A percentile compares a stretch with the other conserved stretches of the same genome.
phyloP scores from a whole-genome alignment of 2,113 vertebrate species.

The Zapornia atra region DNA sequence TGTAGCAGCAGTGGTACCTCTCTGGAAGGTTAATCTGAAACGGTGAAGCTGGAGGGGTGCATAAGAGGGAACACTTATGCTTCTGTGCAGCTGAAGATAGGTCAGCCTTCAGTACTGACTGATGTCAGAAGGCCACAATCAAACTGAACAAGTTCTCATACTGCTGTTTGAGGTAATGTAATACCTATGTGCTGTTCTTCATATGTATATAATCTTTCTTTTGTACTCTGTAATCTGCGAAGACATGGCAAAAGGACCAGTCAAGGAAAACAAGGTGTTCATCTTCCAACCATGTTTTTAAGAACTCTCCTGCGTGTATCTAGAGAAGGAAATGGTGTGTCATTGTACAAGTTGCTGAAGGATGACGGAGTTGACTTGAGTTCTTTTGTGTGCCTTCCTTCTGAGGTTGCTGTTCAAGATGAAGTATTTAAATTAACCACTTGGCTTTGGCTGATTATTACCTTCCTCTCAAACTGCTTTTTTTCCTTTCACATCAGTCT shows the following conservation, averaged over 20 bases:
- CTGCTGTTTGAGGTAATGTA: neutral
- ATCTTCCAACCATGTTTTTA: neutral
- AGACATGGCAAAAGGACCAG: neutral
- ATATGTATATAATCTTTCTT: neutral
- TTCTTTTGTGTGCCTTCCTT: constrained; percentile 61
- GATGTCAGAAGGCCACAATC: neutral
- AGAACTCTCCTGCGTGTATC: neutral
- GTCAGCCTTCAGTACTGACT: neutral
- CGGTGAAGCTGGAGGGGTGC: neutral
- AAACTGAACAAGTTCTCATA: neutral
- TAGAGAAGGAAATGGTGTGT: neutral
- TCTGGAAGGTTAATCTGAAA: neutral
- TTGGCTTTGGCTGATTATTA: constrained; percentile 39
- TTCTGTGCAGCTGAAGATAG: neutral
- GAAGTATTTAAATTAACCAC: constrained; percentile 11
- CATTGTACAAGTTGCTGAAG: neutral
- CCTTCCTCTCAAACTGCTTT: neutral
- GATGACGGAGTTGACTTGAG: constrained; percentile 5
- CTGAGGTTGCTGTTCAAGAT: constrained; percentile 29
- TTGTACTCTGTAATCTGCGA: neutral
- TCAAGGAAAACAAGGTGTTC: neutral
- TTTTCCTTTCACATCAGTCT: too few relatives aligned
- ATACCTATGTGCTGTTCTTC: neutral
- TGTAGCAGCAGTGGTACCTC: neutral
- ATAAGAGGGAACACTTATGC: neutral